Base-by-base conservation (phyloP, 2,113 vertebrate species). In the Furnarius figulus region DNA sequence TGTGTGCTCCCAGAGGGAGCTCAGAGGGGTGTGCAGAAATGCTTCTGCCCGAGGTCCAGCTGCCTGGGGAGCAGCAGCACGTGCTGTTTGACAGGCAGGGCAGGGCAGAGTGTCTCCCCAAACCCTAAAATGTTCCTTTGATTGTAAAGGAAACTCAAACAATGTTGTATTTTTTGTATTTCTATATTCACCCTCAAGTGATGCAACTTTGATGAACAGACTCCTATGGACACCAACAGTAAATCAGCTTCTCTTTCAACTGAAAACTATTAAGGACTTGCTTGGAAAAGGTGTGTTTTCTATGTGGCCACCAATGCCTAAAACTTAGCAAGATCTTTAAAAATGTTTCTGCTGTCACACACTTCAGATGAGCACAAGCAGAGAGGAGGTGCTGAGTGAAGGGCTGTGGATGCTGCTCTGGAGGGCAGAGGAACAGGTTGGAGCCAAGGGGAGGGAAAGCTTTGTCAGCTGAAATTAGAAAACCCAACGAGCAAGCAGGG, bases 171-270 rank as follows among this genome's bases (percentile, higher is more conserved):
- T 87, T 90, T 44, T 19, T 63, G 37, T 35, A 49, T 80, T 87
- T 90, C 49, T 65, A 61, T 44, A 90, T 72, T 68, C 33, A 88
- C 53, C 62, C 67, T 53, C 25, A 88, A 82, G 72, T 35, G 20
- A 52, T 65, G 81, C 15, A 61, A 66, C 23, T 92, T 68, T 39
- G 61, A 90, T 88, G 85, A 80, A 88, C 88, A 92, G 30, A 3
- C 35, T 90, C 76, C 53, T 59, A 4, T 28, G 39, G 52, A 76
- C 58, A 52, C 25, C 66, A 92, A 30, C 27, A 47, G 24, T 75
- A 82, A 93, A 63, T 73, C 19, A 90, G 9, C 10, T 72, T 49
- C 49, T 67, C 65, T 88, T 76, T 75, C 49, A 93, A 20, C 21
- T 0, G 3, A 68, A 83, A 92, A 61, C 9, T 56, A 12, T 33